Percentiles rank a stretch among this genome's conserved stretches.
phyloP scores from a whole-genome alignment of 2,797 vertebrate genomes.

The Lagorchestes hirsutus region DNA sequence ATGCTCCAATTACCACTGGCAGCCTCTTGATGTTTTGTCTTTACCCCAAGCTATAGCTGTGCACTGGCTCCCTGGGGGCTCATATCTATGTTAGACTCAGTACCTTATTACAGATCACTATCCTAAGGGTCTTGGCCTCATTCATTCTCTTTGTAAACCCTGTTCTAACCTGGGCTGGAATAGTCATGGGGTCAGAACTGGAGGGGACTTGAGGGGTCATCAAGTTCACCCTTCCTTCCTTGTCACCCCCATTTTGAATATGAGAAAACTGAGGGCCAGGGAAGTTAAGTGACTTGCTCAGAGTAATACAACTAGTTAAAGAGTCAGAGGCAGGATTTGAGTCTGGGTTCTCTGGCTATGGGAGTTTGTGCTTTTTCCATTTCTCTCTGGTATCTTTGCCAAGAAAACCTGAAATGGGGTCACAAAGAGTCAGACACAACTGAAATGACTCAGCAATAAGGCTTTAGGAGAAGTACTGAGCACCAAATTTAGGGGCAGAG shows the following conservation, averaged over 20 bases:
- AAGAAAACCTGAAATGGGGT: too few relatives aligned
- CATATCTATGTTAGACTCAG: background rate
- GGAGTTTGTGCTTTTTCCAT: background rate
- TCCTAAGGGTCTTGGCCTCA: background rate
- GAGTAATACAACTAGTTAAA: background rate
- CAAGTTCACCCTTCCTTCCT: background rate
- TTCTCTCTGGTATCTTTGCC: background rate
- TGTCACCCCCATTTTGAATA: background rate
- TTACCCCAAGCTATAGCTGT: background rate
- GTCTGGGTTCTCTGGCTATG: background rate
- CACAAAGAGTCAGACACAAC: too few relatives aligned
- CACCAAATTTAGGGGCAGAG: background rate
- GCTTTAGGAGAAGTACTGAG: background rate
- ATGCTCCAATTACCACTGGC: background rate
- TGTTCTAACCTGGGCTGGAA: background rate
- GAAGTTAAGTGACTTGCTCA: background rate
- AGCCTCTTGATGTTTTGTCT: constrained; percentile 17
- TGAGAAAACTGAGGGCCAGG: background rate
- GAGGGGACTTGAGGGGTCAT: background rate
- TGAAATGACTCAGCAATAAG: too few relatives aligned
- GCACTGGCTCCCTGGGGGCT: background rate
- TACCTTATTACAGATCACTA: background rate
- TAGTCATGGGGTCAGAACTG: background rate
- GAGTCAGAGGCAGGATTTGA: background rate
- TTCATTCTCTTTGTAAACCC: background rate